Base-by-base conservation (phyloP, 2,888 invertebrate genomes). In the Eurois occulta region DNA sequence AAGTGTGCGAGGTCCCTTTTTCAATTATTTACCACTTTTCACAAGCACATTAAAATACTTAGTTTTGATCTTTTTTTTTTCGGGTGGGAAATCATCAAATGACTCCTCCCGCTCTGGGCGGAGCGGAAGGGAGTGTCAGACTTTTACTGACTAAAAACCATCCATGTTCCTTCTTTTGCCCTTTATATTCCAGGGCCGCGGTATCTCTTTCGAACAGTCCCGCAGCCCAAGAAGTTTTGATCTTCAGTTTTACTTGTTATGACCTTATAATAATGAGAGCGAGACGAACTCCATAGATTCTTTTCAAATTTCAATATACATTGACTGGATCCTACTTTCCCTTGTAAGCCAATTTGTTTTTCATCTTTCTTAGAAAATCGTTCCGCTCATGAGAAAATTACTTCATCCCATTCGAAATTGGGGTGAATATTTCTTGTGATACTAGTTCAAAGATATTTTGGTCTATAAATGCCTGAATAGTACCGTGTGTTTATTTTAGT, bases 271-370 rank as follows among this genome's bases (percentile, higher is more conserved):
- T 24, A 1, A 46, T 11, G 2, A 21, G 18, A n/a, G 3, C 32
- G 18, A 75, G 0, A 11, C 24, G 52, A n/a, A 28, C 48, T 28
- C 13, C n/a, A 18, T 48, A 24, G 11, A 24, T 18, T 41, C 16
- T 76, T 0, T 75, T 28, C 16, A 35, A 24, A n/a, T n/a, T n/a
- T n/a, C n/a, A n/a, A n/a, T 55, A 65, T 24, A 65, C 16, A 13
- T n/a, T n/a, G n/a, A 21, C 28, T 8, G 24, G 32, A 38, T 21
- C 21, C 21, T 8, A 28, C 10, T 21, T 46, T 64, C 2, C 43
- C 16, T 65, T 58, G 18, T 28, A 66, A 60, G 28, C n/a, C 62
- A 74, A 46, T 75, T 64, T 75, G 28, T 55, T 52, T 68, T 80
- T 55, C 28, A 60, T 58, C 16, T 48, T 35, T 55, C 3, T 24